Conservation (phyloP, 2,888 invertebrate species). For the Leptodirus hochenwartii region DNA sequence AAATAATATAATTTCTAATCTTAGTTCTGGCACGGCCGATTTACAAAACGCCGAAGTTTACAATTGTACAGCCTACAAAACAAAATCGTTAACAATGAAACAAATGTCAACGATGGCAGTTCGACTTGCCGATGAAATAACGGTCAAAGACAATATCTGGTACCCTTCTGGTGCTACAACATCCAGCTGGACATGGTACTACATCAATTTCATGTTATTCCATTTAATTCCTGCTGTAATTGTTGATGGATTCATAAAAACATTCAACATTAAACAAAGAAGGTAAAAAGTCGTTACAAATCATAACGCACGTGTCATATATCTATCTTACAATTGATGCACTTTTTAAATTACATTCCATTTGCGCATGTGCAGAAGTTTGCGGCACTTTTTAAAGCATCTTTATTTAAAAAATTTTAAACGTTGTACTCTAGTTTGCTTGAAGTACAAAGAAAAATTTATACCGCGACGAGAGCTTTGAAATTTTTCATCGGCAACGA, state of each 20-base stretch:
- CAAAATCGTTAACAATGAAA: slow-evolving; percentile 47
- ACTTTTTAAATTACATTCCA: no score
- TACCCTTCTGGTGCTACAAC: slow-evolving; percentile 39
- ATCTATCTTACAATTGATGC: no score
- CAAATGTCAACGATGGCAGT: slow-evolving; percentile 40
- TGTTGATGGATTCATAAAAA: slow-evolving; percentile 44
- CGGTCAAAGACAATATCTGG: slow-evolving; percentile 57
- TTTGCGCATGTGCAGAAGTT: no score
- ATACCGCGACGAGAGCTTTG: slow-evolving; percentile 51
- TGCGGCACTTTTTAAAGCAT: no score
- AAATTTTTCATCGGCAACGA: slow-evolving; percentile 55
- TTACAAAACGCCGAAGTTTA: slow-evolving; percentile 30
- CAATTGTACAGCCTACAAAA: slow-evolving; percentile 59
- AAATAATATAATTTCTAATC: neutral
- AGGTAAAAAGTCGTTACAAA: slow-evolving; percentile 3
- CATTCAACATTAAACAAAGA: slow-evolving; percentile 47
- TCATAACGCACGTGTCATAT: no score
- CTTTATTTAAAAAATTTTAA: slow-evolving; percentile 2
- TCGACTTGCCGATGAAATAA: slow-evolving; percentile 32
- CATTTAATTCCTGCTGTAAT: slow-evolving; percentile 67
- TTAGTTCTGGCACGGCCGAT: neutral
- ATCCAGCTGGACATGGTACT: slow-evolving; percentile 38
- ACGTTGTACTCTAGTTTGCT: neutral
- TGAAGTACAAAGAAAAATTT: slow-evolving; percentile 66
- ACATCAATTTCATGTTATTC: slow-evolving; percentile 45